Evolutionary conservation across 1,140 invertebrate genomes (phyloP), one percentile per base, ranked within the genome.

Genomic region (Polyergus mexicanus): DNA sequence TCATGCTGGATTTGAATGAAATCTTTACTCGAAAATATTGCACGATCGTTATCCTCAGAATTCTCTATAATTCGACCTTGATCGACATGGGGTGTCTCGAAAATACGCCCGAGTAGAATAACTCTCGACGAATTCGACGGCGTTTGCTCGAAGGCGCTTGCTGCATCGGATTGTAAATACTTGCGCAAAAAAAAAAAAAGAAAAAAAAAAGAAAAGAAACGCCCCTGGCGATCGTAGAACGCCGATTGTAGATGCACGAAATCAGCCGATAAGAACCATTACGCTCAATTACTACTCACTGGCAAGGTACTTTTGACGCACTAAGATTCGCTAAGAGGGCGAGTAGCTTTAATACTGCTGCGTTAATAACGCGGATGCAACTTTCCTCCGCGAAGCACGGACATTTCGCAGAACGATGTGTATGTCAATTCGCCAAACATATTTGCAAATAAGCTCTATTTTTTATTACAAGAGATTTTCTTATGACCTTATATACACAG

Each of bases 281-380:
- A 83, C 78, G 78, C 78, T 83, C 78, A 83, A 83, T 83, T 83
- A 83, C 44, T 83, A 83, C 3, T 74, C 68, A 83, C 78, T 44
- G 78, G 78, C 78, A 83, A 74, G 68, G 25, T 72, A 83, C 78
- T 83, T 74, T 83, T 83, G 78, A 83, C 78, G 78, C 78, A 83
- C 78, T 72, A n/a, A n/a, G n/a, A 68, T 72, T 74, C 68, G 78
- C 54, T 74, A 47, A 83, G 68, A 83, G 38, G 51, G 38, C 78
- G 54, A 72, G 66, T 83, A 74, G 78, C 78, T 83, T 83, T 83
- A 83, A 83, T 83, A 83, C 56, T 74, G 68, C 68, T 83, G 78
- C 68, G 60, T 56, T 58, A 11, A 69, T n/a, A n/a, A n/a, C n/a
- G n/a, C 35, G 22, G 25, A 74, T 83, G 78, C 54, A 32, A 74